phyloP scores from a whole-genome alignment of 2,797 vertebrate species.

The Pangasius macronema region DNA sequence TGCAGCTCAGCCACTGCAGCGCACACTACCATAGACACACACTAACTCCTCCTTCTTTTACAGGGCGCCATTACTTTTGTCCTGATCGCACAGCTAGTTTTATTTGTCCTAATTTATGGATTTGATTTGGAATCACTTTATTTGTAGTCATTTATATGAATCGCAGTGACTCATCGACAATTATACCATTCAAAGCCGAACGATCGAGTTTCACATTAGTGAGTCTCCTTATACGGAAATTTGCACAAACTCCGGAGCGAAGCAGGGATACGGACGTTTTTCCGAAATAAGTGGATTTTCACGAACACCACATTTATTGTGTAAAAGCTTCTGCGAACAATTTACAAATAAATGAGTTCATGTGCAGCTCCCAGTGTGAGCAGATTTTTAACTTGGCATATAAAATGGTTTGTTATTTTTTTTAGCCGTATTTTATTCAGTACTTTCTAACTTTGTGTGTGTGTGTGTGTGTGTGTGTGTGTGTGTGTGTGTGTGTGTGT shows the following conservation, averaged over 20 bases:
- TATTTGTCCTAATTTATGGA: background rate
- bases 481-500: slow-evolving; percentile 21
- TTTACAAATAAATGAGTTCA: background rate
- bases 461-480: background rate
- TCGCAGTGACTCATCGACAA: background rate
- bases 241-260: background rate
- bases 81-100: background rate
- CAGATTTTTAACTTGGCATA: background rate
- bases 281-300: background rate
- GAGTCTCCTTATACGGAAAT: background rate
- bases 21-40: background rate
- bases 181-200: background rate
- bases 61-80: background rate
- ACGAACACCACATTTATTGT: background rate
- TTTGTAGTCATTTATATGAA: background rate
- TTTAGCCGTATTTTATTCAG: background rate
- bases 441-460: background rate
- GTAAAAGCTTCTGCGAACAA: background rate
- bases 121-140: background rate
- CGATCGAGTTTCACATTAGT: background rate
- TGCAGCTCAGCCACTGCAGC: background rate
- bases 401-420: background rate
- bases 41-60: background rate
- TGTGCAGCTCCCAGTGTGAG: background rate
- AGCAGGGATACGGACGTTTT: background rate